A percentile compares a stretch with the other conserved stretches of the same genome.
These are phyloP conservation scores for Subanguina moxae DNA, from an alignment of 1,140 invertebrate genomes.

Conservation along the genomic window DNA sequence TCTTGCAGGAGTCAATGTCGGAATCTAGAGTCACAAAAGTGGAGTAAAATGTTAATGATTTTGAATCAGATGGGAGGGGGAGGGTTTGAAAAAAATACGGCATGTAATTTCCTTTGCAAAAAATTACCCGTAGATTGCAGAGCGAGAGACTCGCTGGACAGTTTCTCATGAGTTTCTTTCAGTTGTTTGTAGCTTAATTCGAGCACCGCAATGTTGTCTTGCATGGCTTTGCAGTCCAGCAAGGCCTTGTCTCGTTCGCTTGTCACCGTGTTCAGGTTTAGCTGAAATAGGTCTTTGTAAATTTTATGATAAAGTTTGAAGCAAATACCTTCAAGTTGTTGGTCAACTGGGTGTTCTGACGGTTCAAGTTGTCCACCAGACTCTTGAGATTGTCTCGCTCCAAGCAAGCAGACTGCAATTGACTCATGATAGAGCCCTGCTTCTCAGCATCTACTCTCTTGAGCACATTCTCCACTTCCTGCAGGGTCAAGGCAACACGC, in stretches of 20 bases:
- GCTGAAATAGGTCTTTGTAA: conserved; percentile 3
- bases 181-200: conserved; percentile 18
- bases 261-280: conserved; percentile 10
- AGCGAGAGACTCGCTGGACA: conserved; percentile 12
- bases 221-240: conserved; percentile 13
- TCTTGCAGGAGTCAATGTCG: conserved; percentile 32
- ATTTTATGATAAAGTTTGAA: neutral
- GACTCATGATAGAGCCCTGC: conserved; percentile 17
- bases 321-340: conserved; percentile 22
- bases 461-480: conserved; percentile 28
- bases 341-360: conserved; percentile 22
- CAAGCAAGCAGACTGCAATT: conserved; percentile 26
- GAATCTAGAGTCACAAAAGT: neutral
- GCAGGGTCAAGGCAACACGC: conserved; percentile 29
- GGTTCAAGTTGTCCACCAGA: conserved; percentile 28
- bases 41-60: neutral
- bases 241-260: conserved; percentile 23
- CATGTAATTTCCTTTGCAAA: neutral
- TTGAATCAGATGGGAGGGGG: too few relatives aligned
- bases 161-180: conserved; percentile 24
- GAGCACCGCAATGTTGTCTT: conserved; percentile 14
- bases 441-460: conserved; percentile 37
- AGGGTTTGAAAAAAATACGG: too few relatives aligned
- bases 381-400: conserved; percentile 35
- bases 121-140: conserved; percentile 16